phyloP scores from a whole-genome alignment of 2,113 vertebrate species.

The Oreochromis niloticus region DNA sequence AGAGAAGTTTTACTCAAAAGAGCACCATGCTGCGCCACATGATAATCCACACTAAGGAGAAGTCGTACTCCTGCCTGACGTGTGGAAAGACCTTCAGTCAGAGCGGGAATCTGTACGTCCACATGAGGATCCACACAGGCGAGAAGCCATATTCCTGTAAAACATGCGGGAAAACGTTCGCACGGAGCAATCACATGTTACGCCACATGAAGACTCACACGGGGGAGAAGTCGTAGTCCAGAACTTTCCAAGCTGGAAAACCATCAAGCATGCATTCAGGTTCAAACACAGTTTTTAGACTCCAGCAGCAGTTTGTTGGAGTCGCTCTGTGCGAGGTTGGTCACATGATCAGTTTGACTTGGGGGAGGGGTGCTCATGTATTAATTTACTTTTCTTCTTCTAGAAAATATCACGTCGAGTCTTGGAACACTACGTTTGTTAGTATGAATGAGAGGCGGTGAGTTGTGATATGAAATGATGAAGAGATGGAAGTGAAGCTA shows the following conservation, averaged over 20 bases:
- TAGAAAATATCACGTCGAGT: neutral
- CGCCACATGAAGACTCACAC: neutral
- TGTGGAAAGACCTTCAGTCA: neutral
- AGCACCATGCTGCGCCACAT: neutral
- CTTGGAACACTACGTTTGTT: neutral
- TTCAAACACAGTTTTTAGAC: neutral
- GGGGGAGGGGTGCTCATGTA: neutral
- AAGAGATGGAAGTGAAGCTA: neutral
- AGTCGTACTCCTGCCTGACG: neutral
- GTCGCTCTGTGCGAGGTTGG: neutral
- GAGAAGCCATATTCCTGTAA: neutral
- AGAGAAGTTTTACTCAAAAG: neutral
- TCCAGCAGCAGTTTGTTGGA: neutral
- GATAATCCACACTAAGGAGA: neutral
- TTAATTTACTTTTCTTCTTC: neutral
- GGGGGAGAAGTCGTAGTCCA: accelerated
- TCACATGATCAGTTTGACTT: neutral
- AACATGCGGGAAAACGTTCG: neutral
- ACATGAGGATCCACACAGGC: neutral
- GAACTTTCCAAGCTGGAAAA: neutral
- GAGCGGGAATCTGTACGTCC: neutral
- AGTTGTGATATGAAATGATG: neutral
- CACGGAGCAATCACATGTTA: neutral
- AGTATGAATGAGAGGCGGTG: neutral
- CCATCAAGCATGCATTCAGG: accelerated